Conservation (phyloP, 2,113 vertebrate genomes). For the Charadrius vociferus region DNA sequence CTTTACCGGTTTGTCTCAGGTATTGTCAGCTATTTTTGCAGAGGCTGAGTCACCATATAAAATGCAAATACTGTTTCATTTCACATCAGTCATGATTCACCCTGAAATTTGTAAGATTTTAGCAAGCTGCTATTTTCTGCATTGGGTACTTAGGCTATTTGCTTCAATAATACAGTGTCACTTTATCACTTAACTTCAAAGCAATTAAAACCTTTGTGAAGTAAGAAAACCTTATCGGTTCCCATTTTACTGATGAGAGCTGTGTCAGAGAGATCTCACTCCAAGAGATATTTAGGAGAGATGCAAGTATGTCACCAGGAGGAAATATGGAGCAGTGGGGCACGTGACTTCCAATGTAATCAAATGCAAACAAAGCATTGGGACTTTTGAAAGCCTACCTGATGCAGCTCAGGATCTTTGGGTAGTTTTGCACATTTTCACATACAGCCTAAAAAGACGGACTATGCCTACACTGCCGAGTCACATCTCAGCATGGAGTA, state of each 20-base stretch:
- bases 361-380: not conserved
- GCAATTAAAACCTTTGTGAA: not conserved
- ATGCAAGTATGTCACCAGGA: not conserved
- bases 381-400: not conserved
- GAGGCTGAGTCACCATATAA: not conserved
- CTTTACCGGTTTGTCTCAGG: not conserved
- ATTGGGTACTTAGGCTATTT: not conserved
- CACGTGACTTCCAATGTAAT: fast-evolving
- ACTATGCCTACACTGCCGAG: not conserved
- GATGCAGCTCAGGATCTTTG: not conserved
- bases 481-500: not conserved
- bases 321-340: not conserved
- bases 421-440: not conserved
- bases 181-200: not conserved
- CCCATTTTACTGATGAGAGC: not conserved
- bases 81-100: not conserved
- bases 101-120: not conserved
- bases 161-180: not conserved
- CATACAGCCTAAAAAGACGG: fast-evolving
- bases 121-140: not conserved
- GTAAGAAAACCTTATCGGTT: not conserved
- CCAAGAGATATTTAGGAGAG: too few species aligned
- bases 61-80: not conserved
- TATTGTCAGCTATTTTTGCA: not conserved
- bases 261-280: not conserved